Conservation (phyloP, 1,140 invertebrate species). For the Hetaerina americana region DNA sequence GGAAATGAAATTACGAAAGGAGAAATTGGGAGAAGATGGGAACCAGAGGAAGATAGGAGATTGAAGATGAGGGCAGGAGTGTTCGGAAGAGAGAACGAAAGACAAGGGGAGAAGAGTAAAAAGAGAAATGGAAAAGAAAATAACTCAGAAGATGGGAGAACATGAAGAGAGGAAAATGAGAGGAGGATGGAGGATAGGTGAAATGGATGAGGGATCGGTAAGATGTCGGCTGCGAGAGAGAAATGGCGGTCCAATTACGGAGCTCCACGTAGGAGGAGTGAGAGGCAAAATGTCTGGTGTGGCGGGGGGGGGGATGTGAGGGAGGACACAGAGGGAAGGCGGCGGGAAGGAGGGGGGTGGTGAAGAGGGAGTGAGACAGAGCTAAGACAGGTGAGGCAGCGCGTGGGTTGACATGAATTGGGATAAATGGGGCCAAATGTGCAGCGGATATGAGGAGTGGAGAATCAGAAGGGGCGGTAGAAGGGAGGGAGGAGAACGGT, state of each 20-base stretch:
- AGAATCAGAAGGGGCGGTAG: too few relatives aligned
- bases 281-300: too few relatives aligned
- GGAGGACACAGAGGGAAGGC: background rate
- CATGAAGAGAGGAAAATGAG: background rate
- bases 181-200: background rate
- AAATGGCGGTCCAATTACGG: too few relatives aligned
- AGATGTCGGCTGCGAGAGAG: too few relatives aligned
- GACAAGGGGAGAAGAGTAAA: background rate
- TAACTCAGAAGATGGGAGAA: background rate
- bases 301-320: background rate
- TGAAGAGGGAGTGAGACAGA: background rate
- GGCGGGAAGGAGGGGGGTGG: background rate
- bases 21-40: too few relatives aligned
- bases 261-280: too few relatives aligned
- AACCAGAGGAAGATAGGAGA: too few relatives aligned
- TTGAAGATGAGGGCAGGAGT: too few relatives aligned
- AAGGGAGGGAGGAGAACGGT: background rate
- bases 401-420: background rate
- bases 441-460: background rate
- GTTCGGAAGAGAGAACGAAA: background rate
- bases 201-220: background rate
- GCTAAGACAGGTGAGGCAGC: background rate
- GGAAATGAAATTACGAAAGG: too few relatives aligned
- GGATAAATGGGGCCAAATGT: background rate
- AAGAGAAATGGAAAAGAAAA: too few relatives aligned